These are phyloP conservation scores for Protophormia terraenovae DNA, from an alignment of 2,888 invertebrate species.

Conservation along the genomic window DNA sequence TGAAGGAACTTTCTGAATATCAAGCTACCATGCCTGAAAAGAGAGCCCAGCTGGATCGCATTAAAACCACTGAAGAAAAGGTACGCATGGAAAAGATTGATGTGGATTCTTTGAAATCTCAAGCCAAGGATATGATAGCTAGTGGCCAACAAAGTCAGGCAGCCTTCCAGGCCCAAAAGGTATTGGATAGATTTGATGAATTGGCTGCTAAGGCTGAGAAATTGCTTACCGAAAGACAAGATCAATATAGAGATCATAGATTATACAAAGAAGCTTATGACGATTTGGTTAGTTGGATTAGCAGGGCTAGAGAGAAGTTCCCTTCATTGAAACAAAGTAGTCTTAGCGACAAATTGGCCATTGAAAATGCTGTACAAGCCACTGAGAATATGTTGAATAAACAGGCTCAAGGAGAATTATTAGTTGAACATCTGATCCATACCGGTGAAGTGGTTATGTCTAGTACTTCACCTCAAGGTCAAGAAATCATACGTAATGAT, in stretches of 20 bases:
- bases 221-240: constrained; percentile 89
- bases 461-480: constrained; percentile 90
- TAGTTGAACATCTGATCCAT: constrained; percentile 93
- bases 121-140: constrained; percentile 92
- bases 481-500: constrained; percentile 90
- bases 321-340: constrained; percentile 92
- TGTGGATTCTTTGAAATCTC: constrained; percentile 91
- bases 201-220: constrained; percentile 90
- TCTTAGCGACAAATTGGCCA: constrained; percentile 92
- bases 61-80: constrained; percentile 93
- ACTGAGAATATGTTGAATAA: constrained; percentile 92
- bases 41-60: constrained; percentile 90
- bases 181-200: constrained; percentile 91
- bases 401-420: constrained; percentile 93
- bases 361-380: constrained; percentile 94
- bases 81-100: constrained; percentile 94
- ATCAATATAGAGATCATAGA: constrained; percentile 93
- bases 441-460: constrained; percentile 93
- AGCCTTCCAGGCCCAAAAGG: constrained; percentile 91
- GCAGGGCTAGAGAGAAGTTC: constrained; percentile 92
- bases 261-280: constrained; percentile 95
- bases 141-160: constrained; percentile 92
- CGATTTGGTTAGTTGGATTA: constrained; percentile 93
- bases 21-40: constrained; percentile 93
- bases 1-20: constrained; percentile 88